These are phyloP conservation scores for Micromesistius poutassou DNA, from an alignment of 2,797 vertebrate genomes.

Conservation along the genomic window DNA sequence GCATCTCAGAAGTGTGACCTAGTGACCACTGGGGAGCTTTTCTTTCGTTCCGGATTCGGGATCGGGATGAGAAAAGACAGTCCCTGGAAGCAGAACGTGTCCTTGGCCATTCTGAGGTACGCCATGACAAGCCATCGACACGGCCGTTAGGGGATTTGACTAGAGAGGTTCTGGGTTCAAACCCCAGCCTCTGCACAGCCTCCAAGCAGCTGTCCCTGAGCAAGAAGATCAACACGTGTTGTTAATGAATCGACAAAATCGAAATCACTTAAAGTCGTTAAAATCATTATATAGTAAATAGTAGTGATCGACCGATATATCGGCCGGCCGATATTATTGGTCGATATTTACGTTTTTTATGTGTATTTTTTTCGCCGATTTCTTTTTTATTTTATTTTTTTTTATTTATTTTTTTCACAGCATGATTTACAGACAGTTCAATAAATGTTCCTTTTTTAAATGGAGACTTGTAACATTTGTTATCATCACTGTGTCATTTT, in stretches of 20 bases:
- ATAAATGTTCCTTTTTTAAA: no score
- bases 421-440: no score
- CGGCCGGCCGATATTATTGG: no score
- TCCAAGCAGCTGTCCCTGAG: not conserved
- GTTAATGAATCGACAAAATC: not conserved
- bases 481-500: no score
- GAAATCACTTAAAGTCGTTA: not conserved
- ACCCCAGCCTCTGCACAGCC: not conserved
- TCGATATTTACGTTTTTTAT: no score
- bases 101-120: constrained; percentile 95
- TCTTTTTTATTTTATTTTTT: no score
- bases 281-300: not conserved
- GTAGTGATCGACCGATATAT: no score
- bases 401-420: no score
- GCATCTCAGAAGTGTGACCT: constrained; percentile 97
- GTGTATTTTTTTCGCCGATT: no score
- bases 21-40: constrained; percentile 94
- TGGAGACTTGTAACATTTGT: no score
- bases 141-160: not conserved
- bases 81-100: constrained; percentile 97
- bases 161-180: not conserved
- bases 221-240: not conserved
- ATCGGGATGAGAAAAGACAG: constrained; percentile 99
- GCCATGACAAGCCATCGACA: not conserved
- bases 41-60: constrained; percentile 95